Conservation (phyloP, 2,113 vertebrate genomes). For the Otus sunia region DNA sequence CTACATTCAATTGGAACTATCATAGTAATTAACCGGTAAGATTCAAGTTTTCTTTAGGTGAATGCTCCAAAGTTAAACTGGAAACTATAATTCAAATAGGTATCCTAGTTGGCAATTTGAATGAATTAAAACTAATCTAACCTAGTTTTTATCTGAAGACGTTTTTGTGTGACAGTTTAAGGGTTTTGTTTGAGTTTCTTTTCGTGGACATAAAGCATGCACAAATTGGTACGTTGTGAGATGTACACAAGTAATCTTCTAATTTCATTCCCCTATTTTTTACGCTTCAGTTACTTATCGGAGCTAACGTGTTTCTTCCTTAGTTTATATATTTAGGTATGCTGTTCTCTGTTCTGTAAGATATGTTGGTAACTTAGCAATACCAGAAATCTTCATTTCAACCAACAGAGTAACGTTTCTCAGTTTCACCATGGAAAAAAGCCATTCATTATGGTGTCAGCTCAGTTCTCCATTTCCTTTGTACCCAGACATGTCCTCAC, state of each 20-base stretch:
- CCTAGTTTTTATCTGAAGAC: neutral
- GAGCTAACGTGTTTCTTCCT: neutral
- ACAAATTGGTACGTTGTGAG: neutral
- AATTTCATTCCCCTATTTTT: neutral
- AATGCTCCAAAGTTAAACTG: neutral
- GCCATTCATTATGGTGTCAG: neutral
- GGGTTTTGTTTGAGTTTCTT: neutral
- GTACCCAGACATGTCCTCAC: neutral
- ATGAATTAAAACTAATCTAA: neutral
- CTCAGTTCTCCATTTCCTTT: too few relatives aligned
- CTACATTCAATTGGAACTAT: neutral
- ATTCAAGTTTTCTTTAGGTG: neutral
- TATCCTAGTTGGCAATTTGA: neutral
- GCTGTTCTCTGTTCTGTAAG: neutral
- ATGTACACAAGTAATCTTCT: neutral
- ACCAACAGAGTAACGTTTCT: neutral
- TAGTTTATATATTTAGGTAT: neutral
- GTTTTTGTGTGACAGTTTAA: neutral
- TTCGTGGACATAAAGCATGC: neutral
- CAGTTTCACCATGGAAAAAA: too few relatives aligned
- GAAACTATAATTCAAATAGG: neutral
- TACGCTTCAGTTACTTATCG: accelerated
- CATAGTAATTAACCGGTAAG: neutral
- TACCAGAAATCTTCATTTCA: too few relatives aligned
- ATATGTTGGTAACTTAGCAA: neutral